Base-by-base conservation (phyloP, 2,888 invertebrate genomes). In the Listrodromus nycthemerus region DNA sequence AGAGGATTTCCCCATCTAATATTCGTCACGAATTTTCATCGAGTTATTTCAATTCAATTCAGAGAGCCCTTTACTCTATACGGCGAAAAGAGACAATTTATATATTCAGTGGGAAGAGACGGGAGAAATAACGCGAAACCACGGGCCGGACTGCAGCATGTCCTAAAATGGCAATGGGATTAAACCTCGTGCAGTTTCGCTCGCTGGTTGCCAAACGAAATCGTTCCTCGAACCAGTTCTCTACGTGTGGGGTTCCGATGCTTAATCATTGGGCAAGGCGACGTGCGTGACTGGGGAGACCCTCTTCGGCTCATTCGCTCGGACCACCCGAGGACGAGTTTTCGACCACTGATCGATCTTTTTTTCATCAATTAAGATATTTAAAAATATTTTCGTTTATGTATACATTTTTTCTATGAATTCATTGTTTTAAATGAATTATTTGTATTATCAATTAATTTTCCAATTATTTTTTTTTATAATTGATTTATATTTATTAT, bases 111-210 rank as follows among this genome's bases (percentile, higher is more conserved):
- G 10, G 55, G 55, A 55, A 55, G 55, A 24, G 24, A 55, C 55
- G 13, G 21, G 24, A 24, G 41, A 13, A 77, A 82, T 66, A 71
- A 73, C 63, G 61, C n/a, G 24, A 67, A 77, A 82, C 41, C 73
- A 66, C 66, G 78, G 79, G 58, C 52, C 67, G 78, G 50, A 21
- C 58, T 63, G 50, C 41, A 24, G 24, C 69, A 78, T 82, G 76
- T 63, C 84, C 84, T 80, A 86, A 84, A 86, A 86, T 86, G 85
- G 85, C 82, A 84, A 82, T 84, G 80, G 50, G 75, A 24, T 76
- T 52, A 33, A 69, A 73, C 55, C 67, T 41, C 45, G 13, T 24
- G 41, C 33, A 66, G 19, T 74, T 78, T 66, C 69, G 66, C 74
- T 66, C 6, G 10, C 65, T 77, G 76, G 79, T 85, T 84, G 69